A percentile compares a stretch with the other conserved stretches of the same genome.
These are phyloP conservation scores for Pavo muticus DNA, from an alignment of 2,113 vertebrate species.

Conservation along the genomic window DNA sequence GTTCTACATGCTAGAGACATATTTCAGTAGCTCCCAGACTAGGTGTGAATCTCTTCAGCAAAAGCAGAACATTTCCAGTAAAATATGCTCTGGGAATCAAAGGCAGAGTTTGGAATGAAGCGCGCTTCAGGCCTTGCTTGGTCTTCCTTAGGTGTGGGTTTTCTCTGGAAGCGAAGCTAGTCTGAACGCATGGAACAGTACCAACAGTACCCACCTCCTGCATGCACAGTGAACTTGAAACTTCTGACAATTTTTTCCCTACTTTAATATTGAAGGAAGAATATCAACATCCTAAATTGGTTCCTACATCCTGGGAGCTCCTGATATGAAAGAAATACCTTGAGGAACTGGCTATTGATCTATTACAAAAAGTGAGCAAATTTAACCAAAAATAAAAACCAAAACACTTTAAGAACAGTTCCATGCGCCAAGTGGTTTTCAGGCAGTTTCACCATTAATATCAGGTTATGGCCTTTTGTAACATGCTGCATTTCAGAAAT, in stretches of 20 bases:
- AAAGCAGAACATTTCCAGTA: neutral
- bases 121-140: neutral
- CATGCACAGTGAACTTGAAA: neutral
- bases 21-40: neutral
- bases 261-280: neutral
- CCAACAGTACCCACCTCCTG: neutral
- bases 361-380: neutral
- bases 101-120: neutral
- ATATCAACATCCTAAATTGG: neutral
- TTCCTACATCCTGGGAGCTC: neutral
- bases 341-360: neutral
- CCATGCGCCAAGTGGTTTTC: neutral
- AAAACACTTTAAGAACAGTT: neutral
- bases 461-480: neutral
- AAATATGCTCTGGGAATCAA: neutral
- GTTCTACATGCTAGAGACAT: neutral
- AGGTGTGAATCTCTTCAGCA: neutral
- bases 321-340: neutral
- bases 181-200: neutral
- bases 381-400: neutral
- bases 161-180: neutral
- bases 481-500: slow-evolving; percentile 18
- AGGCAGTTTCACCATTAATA: neutral
- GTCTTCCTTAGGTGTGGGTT: neutral
- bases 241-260: neutral